Evolutionary conservation across 2,113 vertebrate species (phyloP).

Genomic region (Nibea albiflora): DNA sequence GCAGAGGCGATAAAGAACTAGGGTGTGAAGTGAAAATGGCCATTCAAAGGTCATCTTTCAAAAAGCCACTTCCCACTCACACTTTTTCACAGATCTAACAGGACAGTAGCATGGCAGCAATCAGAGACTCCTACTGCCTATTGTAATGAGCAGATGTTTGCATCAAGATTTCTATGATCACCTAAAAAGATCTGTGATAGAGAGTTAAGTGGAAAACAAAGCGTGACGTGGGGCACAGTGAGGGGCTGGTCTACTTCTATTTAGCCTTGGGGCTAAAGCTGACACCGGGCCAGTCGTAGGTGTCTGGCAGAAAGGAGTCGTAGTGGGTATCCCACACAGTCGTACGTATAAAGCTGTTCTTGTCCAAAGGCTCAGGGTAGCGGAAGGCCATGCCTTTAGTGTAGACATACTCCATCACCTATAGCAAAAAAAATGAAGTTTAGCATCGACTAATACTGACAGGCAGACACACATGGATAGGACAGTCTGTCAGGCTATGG

Average conservation of each 20-base stretch:
- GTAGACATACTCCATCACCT: constrained; percentile 94
- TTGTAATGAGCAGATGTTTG: constrained; percentile 14
- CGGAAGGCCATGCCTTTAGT: constrained; percentile 95
- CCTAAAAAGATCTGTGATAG: constrained; percentile 23
- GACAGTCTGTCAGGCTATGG: neutral
- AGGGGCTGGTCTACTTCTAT: constrained; percentile 31
- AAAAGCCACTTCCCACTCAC: neutral
- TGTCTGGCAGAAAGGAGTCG: constrained; percentile 93
- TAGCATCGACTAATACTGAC: constrained; percentile 7
- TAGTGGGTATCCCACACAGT: constrained; percentile 92
- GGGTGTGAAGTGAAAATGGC: constrained; percentile 3
- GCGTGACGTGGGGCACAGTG: constrained; percentile 5
- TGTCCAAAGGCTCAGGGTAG: constrained; percentile 94
- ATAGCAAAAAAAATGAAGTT: constrained; percentile 30
- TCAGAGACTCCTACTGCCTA: neutral
- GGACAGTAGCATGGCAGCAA: constrained; percentile 5
- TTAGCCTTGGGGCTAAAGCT: constrained; percentile 77
- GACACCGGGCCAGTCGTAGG: constrained; percentile 93
- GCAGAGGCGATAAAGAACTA: constrained; percentile 1
- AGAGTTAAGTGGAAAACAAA: constrained; percentile 12
- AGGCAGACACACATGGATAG: neutral
- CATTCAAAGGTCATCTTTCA: constrained; percentile 21
- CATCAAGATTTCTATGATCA: neutral
- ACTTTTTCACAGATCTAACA: constrained; percentile 37
- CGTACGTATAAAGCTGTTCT: constrained; percentile 86